Percentiles rank a stretch among this genome's conserved stretches.
Conservation (phyloP, 2,113 vertebrate species). For the Hippocampus mohnikei region DNA sequence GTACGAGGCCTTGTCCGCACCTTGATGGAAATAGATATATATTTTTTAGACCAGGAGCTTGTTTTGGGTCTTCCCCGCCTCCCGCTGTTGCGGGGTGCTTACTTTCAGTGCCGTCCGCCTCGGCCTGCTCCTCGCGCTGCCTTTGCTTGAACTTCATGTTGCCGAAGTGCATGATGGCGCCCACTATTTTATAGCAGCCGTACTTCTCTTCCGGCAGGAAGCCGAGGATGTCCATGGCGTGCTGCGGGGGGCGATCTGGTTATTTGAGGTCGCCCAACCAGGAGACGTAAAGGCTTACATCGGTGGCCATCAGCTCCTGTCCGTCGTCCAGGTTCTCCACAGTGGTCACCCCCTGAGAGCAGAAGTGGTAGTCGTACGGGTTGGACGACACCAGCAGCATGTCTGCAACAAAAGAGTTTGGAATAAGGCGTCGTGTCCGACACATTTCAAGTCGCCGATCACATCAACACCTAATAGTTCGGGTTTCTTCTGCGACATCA, state of each 20-base stretch:
- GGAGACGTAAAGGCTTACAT: conserved; percentile 67
- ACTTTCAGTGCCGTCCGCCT: conserved; percentile 91
- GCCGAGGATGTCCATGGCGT: conserved; percentile 92
- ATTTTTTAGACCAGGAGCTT: not conserved
- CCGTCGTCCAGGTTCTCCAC: conserved; percentile 89
- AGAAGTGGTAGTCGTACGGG: conserved; percentile 93
- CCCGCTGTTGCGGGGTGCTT: conserved; percentile 20
- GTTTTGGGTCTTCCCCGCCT: not conserved
- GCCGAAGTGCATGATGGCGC: conserved; percentile 92
- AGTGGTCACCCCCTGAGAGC: conserved; percentile 87
- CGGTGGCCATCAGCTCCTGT: conserved; percentile 85
- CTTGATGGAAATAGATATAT: conserved; percentile 51
- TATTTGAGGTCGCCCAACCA: not conserved
- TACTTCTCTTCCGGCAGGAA: conserved; percentile 87
- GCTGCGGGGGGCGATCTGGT: conserved; percentile 61
- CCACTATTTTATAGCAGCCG: conserved; percentile 90
- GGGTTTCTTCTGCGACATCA: conserved; percentile 88
- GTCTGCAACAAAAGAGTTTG: conserved; percentile 69
- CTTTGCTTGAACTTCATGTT: conserved; percentile 98
- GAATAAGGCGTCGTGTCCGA: not conserved
- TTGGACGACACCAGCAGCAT: conserved; percentile 92
- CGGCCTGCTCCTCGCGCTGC: conserved; percentile 91
- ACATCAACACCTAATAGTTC: conserved; percentile 80
- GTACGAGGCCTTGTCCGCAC: conserved; percentile 92
- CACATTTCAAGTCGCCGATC: not conserved